phyloP scores from a whole-genome alignment of 2,888 invertebrate genomes.

The Drosophila stalkeri region DNA sequence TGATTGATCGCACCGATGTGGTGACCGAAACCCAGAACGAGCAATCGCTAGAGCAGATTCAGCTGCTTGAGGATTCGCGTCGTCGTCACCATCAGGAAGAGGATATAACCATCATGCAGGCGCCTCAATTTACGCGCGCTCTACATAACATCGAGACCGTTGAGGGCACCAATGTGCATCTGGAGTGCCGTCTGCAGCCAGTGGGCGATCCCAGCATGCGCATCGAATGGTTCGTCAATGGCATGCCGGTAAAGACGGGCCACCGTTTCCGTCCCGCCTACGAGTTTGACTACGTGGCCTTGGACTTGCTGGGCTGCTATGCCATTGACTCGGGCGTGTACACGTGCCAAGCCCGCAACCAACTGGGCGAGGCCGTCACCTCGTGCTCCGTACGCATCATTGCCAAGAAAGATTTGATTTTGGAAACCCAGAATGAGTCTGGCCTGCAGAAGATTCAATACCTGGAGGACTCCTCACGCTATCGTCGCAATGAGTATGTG shows the following conservation, averaged over 20 bases:
- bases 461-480: constrained; percentile 94
- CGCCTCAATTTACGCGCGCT: constrained; percentile 94
- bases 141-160: constrained; percentile 95
- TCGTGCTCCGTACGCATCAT: constrained; percentile 95
- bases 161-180: constrained; percentile 95
- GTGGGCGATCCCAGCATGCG: constrained; percentile 96
- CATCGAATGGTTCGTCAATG: constrained; percentile 98
- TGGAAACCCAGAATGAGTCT: constrained; percentile 96
- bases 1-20: constrained; percentile 92
- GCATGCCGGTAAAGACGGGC: constrained; percentile 95
- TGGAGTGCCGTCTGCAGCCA: constrained; percentile 96
- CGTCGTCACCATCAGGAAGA: constrained; percentile 90
- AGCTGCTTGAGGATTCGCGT: constrained; percentile 93
- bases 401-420: constrained; percentile 93
- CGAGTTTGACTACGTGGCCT: constrained; percentile 98
- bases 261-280: constrained; percentile 97
- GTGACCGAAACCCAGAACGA: constrained; percentile 96
- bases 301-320: constrained; percentile 97
- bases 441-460: constrained; percentile 96
- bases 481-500: constrained; percentile 92
- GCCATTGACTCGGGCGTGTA: constrained; percentile 99
- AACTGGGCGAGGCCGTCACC: constrained; percentile 96
- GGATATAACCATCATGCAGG: constrained; percentile 93
- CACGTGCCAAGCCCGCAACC: constrained; percentile 97
- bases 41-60: constrained; percentile 95